Evolutionary conservation across 2,113 vertebrate genomes (phyloP), one percentile per base, ranked within the genome.

Genomic region (Boulengeromyrus knoepffleri): DNA sequence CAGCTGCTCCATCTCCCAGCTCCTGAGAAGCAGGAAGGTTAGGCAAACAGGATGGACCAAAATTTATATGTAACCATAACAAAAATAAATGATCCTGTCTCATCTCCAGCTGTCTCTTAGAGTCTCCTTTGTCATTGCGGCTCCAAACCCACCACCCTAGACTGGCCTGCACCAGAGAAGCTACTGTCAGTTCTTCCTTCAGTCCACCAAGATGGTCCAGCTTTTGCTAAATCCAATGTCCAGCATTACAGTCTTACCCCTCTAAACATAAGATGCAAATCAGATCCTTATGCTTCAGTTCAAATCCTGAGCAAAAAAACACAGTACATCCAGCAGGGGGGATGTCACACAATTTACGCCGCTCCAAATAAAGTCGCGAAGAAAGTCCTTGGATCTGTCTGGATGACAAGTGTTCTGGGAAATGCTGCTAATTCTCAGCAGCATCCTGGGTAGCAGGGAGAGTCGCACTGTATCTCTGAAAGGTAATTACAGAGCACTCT

Each of bases 401-500:
- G 19, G 46, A 12, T n/a, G 42, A 85, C 21, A 46, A 9, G 15
- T 13, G 45, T 24, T 85, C 84, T 49, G 88, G 31, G 49, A 89
- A 24, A 74, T 4, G 36, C 36, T 39, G 36, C 36, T 80, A 70
- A 70, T 31, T 31, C 27, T 31, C 27, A 31, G 10, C 27, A 84
- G 47, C 74, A 17, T 5, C n/a, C 31, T 12, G 70, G 27, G 47
- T 12, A 24, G 47, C 66, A 53, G 27, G 50, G 36, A 89, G 88
- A 83, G 47, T 74, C 70, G 58, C 47, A 4, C 17, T 31, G 36
- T 84, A 89, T 84, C 70, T 53, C 88, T 84, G 46, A 56, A 21
- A 39, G 50, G 52, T 89, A 89, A 89, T 89, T 89, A 84, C 88
- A 83, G 70, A 36, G 17, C 13, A 42, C 47, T 84, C 90, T 91